These are phyloP conservation scores for Trissolcus japonicus DNA, from an alignment of 2,888 invertebrate species.

Conservation along the genomic window DNA sequence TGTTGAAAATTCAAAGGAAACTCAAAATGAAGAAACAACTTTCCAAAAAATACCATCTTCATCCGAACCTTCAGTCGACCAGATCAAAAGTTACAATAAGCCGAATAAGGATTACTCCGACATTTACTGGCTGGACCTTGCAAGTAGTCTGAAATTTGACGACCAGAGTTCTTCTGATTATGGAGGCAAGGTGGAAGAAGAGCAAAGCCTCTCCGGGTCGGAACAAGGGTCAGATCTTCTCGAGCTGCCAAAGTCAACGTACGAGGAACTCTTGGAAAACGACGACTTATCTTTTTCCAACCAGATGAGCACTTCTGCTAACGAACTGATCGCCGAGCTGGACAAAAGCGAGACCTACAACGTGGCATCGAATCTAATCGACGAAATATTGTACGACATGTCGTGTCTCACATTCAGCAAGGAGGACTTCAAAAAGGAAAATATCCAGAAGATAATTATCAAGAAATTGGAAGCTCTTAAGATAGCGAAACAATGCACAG, in stretches of 20 bases:
- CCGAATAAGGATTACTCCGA: neutral
- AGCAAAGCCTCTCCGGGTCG: constrained; percentile 7
- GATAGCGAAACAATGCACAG: constrained; percentile 25
- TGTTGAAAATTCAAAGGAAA: constrained; percentile 2
- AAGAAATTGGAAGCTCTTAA: constrained; percentile 53
- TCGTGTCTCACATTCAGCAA: constrained; percentile 51
- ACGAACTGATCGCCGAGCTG: constrained; percentile 69
- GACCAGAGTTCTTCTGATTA: neutral
- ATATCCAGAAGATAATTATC: constrained; percentile 29
- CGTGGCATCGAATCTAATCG: constrained; percentile 62
- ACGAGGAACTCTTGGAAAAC: constrained; percentile 62
- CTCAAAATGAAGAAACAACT: constrained; percentile 13
- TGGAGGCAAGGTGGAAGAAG: neutral
- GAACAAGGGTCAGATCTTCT: constrained; percentile 64
- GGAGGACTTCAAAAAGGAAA: constrained; percentile 19
- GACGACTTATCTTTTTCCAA: constrained; percentile 65
- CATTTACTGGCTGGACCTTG: constrained; percentile 35
- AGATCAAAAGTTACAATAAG: neutral
- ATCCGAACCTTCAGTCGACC: neutral
- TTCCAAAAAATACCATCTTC: neutral
- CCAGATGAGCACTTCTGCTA: constrained; percentile 66
- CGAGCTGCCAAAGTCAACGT: constrained; percentile 63
- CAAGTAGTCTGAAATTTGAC: constrained; percentile 1
- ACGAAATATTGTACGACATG: constrained; percentile 61
- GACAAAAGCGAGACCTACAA: constrained; percentile 60